Conservation (phyloP, 2,888 invertebrate genomes). For the Agrilus cyanescens region DNA sequence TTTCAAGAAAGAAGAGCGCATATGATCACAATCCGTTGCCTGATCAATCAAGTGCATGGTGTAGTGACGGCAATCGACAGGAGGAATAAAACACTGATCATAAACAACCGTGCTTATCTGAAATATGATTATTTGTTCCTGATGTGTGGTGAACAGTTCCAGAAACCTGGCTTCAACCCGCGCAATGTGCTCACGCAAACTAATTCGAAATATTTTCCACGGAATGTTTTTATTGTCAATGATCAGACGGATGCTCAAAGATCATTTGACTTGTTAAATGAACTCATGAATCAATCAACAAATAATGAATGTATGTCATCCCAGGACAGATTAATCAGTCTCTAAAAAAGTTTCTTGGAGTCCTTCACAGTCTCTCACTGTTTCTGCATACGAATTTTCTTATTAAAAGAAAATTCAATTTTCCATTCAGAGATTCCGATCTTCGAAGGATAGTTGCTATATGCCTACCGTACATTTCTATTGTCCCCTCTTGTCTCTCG, state of each 20-base stretch:
- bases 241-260: slow-evolving; percentile 37
- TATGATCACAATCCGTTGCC: too few relatives aligned
- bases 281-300: slow-evolving; percentile 16
- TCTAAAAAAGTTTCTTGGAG: too few relatives aligned
- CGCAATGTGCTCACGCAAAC: slow-evolving; percentile 17
- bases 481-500: too few relatives aligned
- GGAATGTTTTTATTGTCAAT: slow-evolving; percentile 48
- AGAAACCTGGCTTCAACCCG: slow-evolving; percentile 29
- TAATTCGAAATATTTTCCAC: slow-evolving; percentile 29
- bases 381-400: too few relatives aligned
- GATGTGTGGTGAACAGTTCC: slow-evolving; percentile 38
- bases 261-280: slow-evolving; percentile 29
- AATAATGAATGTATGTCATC: slow-evolving; percentile 5
- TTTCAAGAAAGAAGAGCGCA: too few relatives aligned
- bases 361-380: too few relatives aligned
- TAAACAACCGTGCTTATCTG: slow-evolving; percentile 29
- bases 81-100: slow-evolving; percentile 40
- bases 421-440: too few relatives aligned
- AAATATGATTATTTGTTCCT: slow-evolving; percentile 39
- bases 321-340: too few relatives aligned
- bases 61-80: slow-evolving; percentile 44
- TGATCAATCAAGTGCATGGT: slow-evolving; percentile 45
- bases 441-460: too few relatives aligned
- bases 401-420: too few relatives aligned
- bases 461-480: too few relatives aligned